Percentiles rank a stretch among this genome's conserved stretches.
Conservation (phyloP, 1,140 invertebrate genomes). For the Bradynema listronoti region DNA sequence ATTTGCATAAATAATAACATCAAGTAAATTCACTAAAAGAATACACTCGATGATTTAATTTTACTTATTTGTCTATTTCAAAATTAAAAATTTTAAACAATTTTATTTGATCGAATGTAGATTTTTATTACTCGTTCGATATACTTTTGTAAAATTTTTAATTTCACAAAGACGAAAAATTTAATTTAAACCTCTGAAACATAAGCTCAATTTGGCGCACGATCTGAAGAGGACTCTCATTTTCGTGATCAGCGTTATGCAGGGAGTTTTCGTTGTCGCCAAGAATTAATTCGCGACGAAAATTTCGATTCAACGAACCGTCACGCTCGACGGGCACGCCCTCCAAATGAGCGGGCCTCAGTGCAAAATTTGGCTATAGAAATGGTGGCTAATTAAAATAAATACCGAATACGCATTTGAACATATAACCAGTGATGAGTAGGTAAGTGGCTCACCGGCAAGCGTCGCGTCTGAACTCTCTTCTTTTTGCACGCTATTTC, state of each 20-base stretch:
- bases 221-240: constrained; percentile 11
- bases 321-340: constrained; percentile 35
- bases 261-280: constrained; percentile 10
- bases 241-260: constrained; percentile 11
- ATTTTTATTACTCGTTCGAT: background rate
- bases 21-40: background rate
- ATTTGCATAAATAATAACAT: no score
- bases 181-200: constrained; percentile 16
- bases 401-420: no score
- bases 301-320: constrained; percentile 30
- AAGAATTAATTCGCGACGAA: constrained; percentile 31
- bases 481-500: no score
- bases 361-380: no score
- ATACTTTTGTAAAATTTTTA: background rate
- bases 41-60: background rate
- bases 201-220: constrained; percentile 7
- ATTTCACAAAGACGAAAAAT: constrained; percentile 14
- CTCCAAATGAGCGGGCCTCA: constrained; percentile 36
- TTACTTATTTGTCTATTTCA: background rate
- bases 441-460: no score
- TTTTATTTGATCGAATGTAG: background rate
- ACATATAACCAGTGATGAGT: no score
- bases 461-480: no score
- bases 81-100: background rate
- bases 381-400: no score